phyloP scores from a whole-genome alignment of 2,113 vertebrate genomes.

The Chloropsis hardwickii region DNA sequence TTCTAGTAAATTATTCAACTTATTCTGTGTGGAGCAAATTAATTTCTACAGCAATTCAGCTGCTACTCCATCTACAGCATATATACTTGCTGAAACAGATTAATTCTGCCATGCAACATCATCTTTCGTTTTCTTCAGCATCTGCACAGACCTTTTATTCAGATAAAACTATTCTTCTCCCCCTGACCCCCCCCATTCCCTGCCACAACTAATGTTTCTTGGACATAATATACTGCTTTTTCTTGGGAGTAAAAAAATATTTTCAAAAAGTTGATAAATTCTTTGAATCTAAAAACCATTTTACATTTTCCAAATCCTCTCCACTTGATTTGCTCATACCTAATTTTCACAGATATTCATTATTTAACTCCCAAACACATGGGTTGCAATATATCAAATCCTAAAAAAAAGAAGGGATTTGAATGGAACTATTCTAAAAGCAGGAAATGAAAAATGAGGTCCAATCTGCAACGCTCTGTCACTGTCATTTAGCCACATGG shows the following conservation, averaged over 20 bases:
- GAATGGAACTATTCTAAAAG: not conserved
- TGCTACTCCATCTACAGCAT: constrained; percentile 49
- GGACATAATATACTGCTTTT: not conserved
- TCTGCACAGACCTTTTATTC: constrained; percentile 1
- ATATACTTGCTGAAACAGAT: constrained; percentile 54
- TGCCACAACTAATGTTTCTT: not conserved
- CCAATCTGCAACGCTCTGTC: not conserved
- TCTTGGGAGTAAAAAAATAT: not conserved
- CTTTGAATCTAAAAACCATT: not conserved
- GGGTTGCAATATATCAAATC: constrained; percentile 1
- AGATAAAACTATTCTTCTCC: not conserved
- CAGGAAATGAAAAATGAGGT: constrained; percentile 17
- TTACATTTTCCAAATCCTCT: not conserved
- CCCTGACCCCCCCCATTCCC: not conserved
- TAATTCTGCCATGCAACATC: constrained; percentile 48
- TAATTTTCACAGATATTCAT: constrained; percentile 10
- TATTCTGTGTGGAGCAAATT: constrained; percentile 48
- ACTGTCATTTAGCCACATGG: not conserved
- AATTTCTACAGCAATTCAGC: constrained; percentile 61
- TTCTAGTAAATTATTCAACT: constrained; percentile 58
- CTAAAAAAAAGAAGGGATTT: not conserved
- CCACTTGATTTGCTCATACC: not conserved
- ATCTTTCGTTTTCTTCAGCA: constrained; percentile 43
- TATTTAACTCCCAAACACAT: not conserved
- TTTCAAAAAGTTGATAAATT: not conserved